Evolutionary conservation across 1,140 invertebrate species (phyloP).

Genomic region (Drosophila nebulosa): DNA sequence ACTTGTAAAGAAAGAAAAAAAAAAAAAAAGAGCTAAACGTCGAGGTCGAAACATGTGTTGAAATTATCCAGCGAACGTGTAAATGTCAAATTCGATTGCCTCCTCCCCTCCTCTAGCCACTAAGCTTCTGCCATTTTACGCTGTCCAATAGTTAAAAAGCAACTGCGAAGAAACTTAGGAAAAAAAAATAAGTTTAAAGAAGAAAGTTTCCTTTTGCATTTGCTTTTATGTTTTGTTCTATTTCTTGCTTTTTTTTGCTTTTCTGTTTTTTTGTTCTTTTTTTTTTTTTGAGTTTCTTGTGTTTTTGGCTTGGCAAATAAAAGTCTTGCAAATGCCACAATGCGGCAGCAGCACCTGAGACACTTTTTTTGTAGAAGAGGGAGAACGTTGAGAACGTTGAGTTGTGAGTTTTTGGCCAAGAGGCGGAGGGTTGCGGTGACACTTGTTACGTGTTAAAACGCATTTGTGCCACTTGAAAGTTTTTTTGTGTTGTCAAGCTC

Average conservation of each 20-base stretch:
- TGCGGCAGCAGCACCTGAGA: slow-evolving; percentile 56
- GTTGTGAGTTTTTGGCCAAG: no score
- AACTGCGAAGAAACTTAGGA: background rate
- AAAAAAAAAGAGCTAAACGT: slow-evolving; percentile 21
- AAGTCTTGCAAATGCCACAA: slow-evolving; percentile 58
- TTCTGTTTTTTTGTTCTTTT: background rate
- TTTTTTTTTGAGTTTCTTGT: slow-evolving; percentile 4
- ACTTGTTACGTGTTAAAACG: slow-evolving; percentile 66
- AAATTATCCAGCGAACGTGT: slow-evolving; percentile 35
- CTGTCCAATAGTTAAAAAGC: background rate
- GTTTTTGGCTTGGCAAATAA: slow-evolving; percentile 42
- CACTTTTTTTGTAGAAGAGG: slow-evolving; percentile 23
- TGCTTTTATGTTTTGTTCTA: background rate
- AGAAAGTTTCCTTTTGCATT: slow-evolving; percentile 45
- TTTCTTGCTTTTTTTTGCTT: slow-evolving; percentile 2
- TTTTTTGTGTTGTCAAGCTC: slow-evolving; percentile 11
- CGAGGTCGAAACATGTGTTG: slow-evolving; percentile 42
- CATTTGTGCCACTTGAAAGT: slow-evolving; percentile 66
- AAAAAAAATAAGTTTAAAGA: slow-evolving; percentile 3
- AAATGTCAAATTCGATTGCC: slow-evolving; percentile 56
- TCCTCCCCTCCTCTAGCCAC: no score
- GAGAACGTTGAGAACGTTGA: background rate
- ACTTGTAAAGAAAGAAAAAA: slow-evolving; percentile 5
- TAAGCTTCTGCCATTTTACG: background rate
- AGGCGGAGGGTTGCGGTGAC: slow-evolving; percentile 19